Base-by-base conservation (phyloP, 2,888 invertebrate species). In the Euzophera pinguis region DNA sequence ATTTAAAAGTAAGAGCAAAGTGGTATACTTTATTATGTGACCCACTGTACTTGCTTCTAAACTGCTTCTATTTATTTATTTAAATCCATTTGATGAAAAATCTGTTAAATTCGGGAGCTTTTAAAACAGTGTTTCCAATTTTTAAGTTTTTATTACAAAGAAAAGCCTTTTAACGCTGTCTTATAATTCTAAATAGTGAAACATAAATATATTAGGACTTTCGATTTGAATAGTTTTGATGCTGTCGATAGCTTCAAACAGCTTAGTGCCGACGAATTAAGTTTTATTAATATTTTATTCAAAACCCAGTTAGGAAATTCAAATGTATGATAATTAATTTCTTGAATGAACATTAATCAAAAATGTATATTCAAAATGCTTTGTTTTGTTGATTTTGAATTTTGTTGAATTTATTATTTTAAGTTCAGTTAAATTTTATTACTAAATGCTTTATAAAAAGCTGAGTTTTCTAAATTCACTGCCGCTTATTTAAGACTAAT, bases 51-150 rank as follows among this genome's bases (percentile, higher is more conserved):
- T 73, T 70, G 70, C 71, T 67, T 71, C 63, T 68, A 69, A 68
- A 72, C 65, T 67, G 70, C 75, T 78, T 69, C 71, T 79, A 78
- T 80, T 85, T 84, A 85, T 85, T 85, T 81, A 82, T 72, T 73
- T 69, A 34, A 48, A 50, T 29, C 38, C 8, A 35, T 47, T 42
- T 22, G 22, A 22, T 22, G 22, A 41, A 48, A 37, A 37, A 42
- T 29, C 47, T 53, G 17, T 45, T 53, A 41, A 47, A 49, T 52
- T 39, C 45, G 27, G 51, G 39, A 50, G 39, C 29, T 32, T n/a
- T n/a, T n/a, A n/a, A 17, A 45, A 32, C 42, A 47, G 41, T 55
- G 34, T 39, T 22, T 2, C 2, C 2, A 22, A 22, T 22, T 22
- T 3, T 22, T 5, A 2, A 22, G 2, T 22, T 22, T 22, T 22